phyloP scores from a whole-genome alignment of 2,797 vertebrate species.

The Periparus ater region DNA sequence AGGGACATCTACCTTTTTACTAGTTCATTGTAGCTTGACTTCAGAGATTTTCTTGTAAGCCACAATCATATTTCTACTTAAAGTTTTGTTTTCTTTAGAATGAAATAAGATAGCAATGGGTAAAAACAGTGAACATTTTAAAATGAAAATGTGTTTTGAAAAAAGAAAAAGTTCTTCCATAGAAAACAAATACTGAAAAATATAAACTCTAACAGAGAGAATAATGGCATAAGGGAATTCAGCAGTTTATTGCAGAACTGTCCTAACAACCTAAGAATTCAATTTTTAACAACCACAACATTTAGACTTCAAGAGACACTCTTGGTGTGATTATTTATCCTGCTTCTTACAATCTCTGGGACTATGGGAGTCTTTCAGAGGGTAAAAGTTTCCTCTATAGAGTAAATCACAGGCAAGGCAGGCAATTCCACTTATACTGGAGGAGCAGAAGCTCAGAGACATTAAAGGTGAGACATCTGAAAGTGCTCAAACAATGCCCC shows the following conservation, averaged over 20 bases:
- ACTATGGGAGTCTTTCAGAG: neutral
- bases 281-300: neutral
- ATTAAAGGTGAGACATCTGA: slow-evolving; percentile 52
- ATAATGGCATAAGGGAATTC: neutral
- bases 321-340: neutral
- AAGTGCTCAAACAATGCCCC: slow-evolving; percentile 29
- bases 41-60: neutral
- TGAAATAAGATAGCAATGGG: neutral
- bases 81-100: neutral
- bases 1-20: neutral
- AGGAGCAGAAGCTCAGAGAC: slow-evolving; percentile 4
- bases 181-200: neutral
- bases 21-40: neutral
- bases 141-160: neutral
- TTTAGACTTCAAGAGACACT: neutral
- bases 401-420: neutral
- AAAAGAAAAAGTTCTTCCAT: neutral
- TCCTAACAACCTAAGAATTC: neutral
- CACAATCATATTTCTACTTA: neutral
- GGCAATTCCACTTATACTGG: neutral
- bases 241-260: neutral
- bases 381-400: neutral
- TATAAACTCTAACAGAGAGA: neutral
- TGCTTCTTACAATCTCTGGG: neutral
- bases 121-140: neutral